Base-by-base conservation (phyloP, 1,140 invertebrate species). In the Steinernema feltiae region DNA sequence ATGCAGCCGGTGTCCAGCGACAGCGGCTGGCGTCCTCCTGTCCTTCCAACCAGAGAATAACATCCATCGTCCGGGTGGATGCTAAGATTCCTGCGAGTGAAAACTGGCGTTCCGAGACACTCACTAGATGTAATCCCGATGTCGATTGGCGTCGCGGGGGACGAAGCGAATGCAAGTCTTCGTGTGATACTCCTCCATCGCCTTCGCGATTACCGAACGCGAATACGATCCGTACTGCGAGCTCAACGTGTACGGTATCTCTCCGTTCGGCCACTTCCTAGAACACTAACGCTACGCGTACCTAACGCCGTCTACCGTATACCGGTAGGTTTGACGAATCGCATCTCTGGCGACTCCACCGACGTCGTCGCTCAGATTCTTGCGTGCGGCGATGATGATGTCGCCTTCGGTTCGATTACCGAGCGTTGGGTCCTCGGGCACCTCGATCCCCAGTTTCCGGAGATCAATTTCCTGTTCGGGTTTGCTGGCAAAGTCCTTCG, bases 131-230 rank as follows among this genome's bases (percentile, higher is more conserved):
- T 84, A 84, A 71, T 84, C 83, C 21, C 32, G 63, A 71, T 84
- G 83, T 35, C 69, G 71, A 0, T 32, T n/a, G 15, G 76, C 21
- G 72, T 85, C 82, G 18, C 83, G 41, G 1, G 83, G 69, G 15
- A 85, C 83, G 32, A 85, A 85, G 30, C 75, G 78, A 29, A 85
- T 74, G 71, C 84, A 85, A 17, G 84, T 86, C 46, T 85, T 85
- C 46, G 72, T 73, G 69, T 86, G 77, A 30, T 78, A 80, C 35
- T 82, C 82, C 74, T 81, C 77, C 79, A 82, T 83, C 17, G 82
- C 82, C 48, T 82, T 83, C n/a, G 82, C 82, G 69, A 83, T 83
- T 1, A 83, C 81, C 18, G 73, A 74, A 46, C 79, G 15, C 0
- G 80, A 73, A 76, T 82, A 82, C 15, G 69, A 32, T 27, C 84